These are phyloP conservation scores for Sorex araneus DNA, from an alignment of 2,113 vertebrate genomes.

Conservation along the genomic window DNA sequence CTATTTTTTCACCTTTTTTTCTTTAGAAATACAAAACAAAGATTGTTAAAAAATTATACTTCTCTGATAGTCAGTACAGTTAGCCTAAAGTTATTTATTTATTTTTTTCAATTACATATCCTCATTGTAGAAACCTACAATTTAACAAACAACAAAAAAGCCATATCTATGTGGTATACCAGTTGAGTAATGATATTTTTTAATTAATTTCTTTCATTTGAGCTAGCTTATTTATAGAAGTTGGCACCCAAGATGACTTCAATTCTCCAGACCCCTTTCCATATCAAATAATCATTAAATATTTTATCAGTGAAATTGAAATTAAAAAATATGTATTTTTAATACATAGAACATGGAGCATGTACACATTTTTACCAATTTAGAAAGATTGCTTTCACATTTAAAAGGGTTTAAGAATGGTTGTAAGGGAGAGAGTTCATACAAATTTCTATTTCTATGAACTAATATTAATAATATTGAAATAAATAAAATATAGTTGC, in stretches of 20 bases:
- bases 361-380: slow-evolving; percentile 70
- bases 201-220: too few species aligned
- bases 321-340: slow-evolving; percentile 20
- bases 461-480: slow-evolving; percentile 39
- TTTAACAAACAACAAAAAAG: not conserved
- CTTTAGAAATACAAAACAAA: slow-evolving; percentile 72
- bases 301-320: slow-evolving; percentile 62
- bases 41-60: slow-evolving; percentile 1
- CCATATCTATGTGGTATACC: too few species aligned
- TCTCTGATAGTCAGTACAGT: too few species aligned
- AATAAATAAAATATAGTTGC: slow-evolving; percentile 13
- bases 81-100: too few species aligned
- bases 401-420: slow-evolving; percentile 55
- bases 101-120: not conserved
- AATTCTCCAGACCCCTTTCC: not conserved
- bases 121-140: not conserved
- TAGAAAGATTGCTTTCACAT: slow-evolving; percentile 69
- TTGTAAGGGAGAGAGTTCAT: not conserved
- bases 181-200: too few species aligned
- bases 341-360: slow-evolving; percentile 66
- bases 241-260: not conserved
- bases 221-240: slow-evolving; percentile 65
- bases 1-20: slow-evolving; percentile 1
- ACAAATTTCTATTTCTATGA: not conserved
- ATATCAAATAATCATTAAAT: slow-evolving; percentile 48